Percentiles rank a stretch among this genome's conserved stretches.
Evolutionary conservation across 2,113 vertebrate genomes (phyloP).

Genomic region (Phainopepla nitens): DNA sequence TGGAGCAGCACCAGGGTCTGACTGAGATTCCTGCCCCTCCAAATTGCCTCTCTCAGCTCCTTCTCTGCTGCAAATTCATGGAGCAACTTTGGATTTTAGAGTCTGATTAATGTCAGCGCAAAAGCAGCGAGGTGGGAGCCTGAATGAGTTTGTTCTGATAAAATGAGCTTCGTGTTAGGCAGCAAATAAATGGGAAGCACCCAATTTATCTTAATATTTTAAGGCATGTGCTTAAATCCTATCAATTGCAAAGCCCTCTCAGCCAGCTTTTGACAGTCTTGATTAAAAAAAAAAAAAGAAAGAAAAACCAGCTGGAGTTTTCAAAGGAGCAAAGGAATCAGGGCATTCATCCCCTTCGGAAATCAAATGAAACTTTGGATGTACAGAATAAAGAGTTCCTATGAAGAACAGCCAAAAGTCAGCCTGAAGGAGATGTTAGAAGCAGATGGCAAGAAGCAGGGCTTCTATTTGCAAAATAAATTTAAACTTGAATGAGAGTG

Average conservation of each 20-base stretch:
- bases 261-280: background rate
- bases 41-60: background rate
- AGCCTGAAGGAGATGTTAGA: background rate
- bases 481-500: background rate
- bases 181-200: background rate
- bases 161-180: background rate
- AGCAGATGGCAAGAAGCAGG: background rate
- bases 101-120: background rate
- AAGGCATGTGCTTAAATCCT: background rate
- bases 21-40: background rate
- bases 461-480: slow-evolving; percentile 17
- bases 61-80: background rate
- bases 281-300: background rate
- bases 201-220: background rate
- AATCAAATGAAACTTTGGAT: background rate
- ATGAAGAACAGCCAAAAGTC: background rate
- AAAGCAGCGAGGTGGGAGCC: background rate
- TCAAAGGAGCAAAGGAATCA: background rate
- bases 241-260: background rate
- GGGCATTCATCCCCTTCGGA: background rate
- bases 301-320: background rate
- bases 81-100: background rate
- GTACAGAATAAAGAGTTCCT: background rate
- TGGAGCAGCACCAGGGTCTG: background rate
- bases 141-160: background rate